These are phyloP conservation scores for Cephus rjabovi DNA, from an alignment of 2,888 invertebrate species.

Conservation along the genomic window DNA sequence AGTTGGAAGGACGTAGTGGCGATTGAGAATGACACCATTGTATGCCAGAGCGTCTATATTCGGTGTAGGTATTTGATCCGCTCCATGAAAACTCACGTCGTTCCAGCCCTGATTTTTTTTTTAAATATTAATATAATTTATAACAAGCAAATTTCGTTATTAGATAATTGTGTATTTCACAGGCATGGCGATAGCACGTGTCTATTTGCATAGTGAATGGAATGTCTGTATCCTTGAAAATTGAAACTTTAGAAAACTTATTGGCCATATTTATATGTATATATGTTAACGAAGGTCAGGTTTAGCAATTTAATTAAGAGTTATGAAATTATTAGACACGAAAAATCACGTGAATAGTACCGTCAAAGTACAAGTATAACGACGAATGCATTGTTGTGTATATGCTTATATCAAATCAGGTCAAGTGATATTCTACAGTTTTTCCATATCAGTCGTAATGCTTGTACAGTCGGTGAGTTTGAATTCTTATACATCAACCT, in stretches of 20 bases:
- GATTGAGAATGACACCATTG: slow-evolving; percentile 84
- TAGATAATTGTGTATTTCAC: not conserved
- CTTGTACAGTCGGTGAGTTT: not conserved
- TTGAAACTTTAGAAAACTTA: too few species aligned
- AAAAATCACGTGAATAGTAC: not conserved
- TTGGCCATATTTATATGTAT: too few species aligned
- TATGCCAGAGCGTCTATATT: slow-evolving; percentile 89
- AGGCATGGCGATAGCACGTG: not conserved
- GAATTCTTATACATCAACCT: not conserved
- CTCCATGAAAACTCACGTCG: slow-evolving; percentile 90
- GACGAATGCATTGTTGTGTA: too few species aligned
- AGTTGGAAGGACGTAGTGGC: slow-evolving; percentile 85
- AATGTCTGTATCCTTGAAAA: not conserved
- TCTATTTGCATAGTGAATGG: not conserved
- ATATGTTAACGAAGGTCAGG: too few species aligned
- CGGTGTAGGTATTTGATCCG: slow-evolving; percentile 86
- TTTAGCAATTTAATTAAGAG: not conserved
- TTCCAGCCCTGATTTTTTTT: slow-evolving; percentile 79
- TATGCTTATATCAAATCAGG: not conserved
- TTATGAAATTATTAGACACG: not conserved
- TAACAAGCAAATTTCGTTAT: not conserved
- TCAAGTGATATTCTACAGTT: not conserved
- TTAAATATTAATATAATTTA: not conserved
- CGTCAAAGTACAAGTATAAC: too few species aligned
- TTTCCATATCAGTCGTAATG: not conserved